A percentile compares a stretch with the other conserved stretches of the same genome.
phyloP scores from a whole-genome alignment of 2,113 vertebrate species.

The Solea senegalensis region DNA sequence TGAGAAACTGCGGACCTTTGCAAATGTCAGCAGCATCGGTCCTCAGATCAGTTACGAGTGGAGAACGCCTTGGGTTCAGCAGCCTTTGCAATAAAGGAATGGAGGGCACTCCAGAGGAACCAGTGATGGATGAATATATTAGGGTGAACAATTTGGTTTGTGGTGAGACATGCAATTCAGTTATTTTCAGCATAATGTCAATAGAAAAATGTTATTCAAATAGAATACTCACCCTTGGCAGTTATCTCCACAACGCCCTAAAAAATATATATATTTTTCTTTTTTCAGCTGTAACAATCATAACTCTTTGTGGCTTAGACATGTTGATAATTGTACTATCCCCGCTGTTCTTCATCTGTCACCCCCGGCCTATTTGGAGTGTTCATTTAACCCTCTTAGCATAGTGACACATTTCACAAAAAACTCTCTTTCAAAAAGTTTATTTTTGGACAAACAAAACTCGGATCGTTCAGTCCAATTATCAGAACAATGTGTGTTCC shows the following conservation, averaged over 20 bases:
- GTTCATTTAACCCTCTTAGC: background rate
- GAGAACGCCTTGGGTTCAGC: conserved; percentile 48
- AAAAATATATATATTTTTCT: background rate
- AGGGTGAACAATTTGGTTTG: background rate
- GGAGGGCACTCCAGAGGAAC: conserved; percentile 41
- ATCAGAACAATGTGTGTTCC: conserved; percentile 51
- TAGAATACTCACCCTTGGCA: background rate
- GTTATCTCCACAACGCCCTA: background rate
- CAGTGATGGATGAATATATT: too few species aligned
- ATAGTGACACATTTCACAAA: conserved; percentile 4
- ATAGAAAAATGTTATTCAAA: background rate
- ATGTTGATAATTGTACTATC: background rate
- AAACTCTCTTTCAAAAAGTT: conserved; percentile 23
- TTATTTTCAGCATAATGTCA: background rate
- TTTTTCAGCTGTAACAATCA: background rate
- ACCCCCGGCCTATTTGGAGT: background rate
- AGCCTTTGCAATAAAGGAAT: conserved; percentile 44
- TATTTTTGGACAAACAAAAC: conserved; percentile 37
- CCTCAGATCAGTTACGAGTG: conserved; percentile 57
- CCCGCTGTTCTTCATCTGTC: background rate
- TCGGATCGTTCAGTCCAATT: conserved; percentile 32
- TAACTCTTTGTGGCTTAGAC: background rate
- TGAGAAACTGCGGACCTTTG: conserved; percentile 65
- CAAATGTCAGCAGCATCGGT: conserved; percentile 75
- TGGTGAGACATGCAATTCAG: too few species aligned